These are phyloP conservation scores for Myrmecophaga tridactyla DNA, from an alignment of 2,113 vertebrate genomes.

Conservation along the genomic window DNA sequence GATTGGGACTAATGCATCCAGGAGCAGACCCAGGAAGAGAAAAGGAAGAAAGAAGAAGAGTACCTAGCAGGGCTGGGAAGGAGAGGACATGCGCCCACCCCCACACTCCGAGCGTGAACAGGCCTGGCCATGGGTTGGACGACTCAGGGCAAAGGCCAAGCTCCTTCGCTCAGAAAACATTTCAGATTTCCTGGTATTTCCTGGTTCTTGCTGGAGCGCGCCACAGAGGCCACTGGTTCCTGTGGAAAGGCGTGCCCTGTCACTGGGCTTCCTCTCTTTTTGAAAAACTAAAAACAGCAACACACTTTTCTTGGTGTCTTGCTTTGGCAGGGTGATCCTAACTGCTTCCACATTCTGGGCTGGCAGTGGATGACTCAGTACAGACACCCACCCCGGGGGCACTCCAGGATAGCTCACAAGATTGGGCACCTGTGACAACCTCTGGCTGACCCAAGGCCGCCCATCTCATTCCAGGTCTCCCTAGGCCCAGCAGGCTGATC, in stretches of 20 bases:
- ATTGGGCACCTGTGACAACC: not conserved
- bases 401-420: not conserved
- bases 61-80: accelerated
- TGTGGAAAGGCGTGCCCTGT: accelerated
- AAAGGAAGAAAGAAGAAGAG: not conserved
- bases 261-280: not conserved
- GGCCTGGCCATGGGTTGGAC: not conserved
- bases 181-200: not conserved
- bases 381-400: not conserved
- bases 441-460: not conserved
- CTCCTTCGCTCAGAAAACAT: not conserved
- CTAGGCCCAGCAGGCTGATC: not conserved
- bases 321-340: not conserved
- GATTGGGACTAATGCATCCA: accelerated
- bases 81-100: not conserved
- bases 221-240: accelerated
- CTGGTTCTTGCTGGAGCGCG: accelerated
- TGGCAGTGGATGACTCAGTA: not conserved
- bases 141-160: constrained; percentile 40
- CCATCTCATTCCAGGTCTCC: not conserved
- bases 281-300: not conserved
- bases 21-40: not conserved
- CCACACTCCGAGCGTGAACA: not conserved
- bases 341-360: not conserved
- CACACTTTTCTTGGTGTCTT: not conserved